Percentiles rank a stretch among this genome's conserved stretches.
Conservation (phyloP, 2,113 vertebrate genomes). For the Apodemus sylvaticus region DNA sequence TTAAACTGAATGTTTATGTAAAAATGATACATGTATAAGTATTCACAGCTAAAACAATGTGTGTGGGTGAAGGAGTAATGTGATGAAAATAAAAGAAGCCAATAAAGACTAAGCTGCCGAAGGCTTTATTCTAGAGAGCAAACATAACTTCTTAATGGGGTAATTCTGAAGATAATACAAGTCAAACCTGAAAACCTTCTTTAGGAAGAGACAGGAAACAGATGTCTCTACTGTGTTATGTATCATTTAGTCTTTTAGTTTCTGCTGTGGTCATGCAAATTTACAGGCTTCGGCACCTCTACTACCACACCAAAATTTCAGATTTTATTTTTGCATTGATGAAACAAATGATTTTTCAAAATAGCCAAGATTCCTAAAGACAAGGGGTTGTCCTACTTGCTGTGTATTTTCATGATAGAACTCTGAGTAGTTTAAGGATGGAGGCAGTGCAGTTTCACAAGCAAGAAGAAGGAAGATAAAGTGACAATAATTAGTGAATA, state of each 20-base stretch:
- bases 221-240: neutral
- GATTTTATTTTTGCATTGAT: neutral
- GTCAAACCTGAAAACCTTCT: neutral
- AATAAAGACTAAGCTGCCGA: neutral
- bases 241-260: slow-evolving; percentile 3
- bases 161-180: neutral
- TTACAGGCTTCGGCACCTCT: neutral
- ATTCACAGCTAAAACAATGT: neutral
- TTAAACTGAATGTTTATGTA: neutral
- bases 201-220: neutral
- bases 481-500: neutral
- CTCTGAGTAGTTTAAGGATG: neutral
- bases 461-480: neutral
- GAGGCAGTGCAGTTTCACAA: accelerated
- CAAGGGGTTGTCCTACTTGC: neutral
- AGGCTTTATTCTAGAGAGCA: neutral
- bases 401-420: neutral
- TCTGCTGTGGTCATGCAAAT: neutral
- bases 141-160: neutral
- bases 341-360: neutral
- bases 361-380: neutral
- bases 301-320: neutral
- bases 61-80: neutral
- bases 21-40: neutral
- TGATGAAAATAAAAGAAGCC: neutral